Evolutionary conservation across 2,888 invertebrate species (phyloP).

Genomic region (Coelopa pilipes): DNA sequence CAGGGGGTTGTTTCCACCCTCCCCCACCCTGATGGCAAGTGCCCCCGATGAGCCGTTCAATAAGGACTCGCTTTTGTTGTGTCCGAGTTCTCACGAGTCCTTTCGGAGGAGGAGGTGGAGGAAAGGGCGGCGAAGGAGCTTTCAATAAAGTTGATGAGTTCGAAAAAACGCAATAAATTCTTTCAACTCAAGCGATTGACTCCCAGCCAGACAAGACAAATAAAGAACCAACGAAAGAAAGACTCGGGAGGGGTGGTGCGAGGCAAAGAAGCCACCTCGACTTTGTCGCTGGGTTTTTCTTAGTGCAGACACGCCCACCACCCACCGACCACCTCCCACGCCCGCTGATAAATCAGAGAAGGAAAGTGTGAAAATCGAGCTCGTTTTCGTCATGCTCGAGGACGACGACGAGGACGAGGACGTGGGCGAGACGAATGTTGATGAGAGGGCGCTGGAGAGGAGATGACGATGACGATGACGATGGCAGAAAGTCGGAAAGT

Average conservation of each 20-base stretch:
- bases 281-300: constrained; percentile 27
- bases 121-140: constrained; percentile 4
- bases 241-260: not conserved
- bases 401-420: too few relatives aligned
- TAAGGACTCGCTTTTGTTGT: not conserved
- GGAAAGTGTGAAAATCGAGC: constrained; percentile 28
- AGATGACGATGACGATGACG: not conserved
- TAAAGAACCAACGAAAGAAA: too few relatives aligned
- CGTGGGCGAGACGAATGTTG: too few relatives aligned
- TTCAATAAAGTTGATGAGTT: constrained; percentile 35
- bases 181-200: constrained; percentile 25
- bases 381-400: not conserved
- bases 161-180: constrained; percentile 31
- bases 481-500: constrained; percentile 8
- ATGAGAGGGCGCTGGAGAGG: too few relatives aligned
- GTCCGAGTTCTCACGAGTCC: not conserved
- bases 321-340: too few relatives aligned
- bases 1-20: constrained; percentile 8
- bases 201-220: not conserved
- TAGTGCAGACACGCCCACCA: not conserved
- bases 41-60: constrained; percentile 10
- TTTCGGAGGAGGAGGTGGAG: too few relatives aligned
- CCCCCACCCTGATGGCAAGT: not conserved
- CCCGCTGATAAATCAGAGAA: constrained; percentile 14
- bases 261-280: not conserved